These are phyloP conservation scores for Hiodon alosoides DNA, from an alignment of 2,113 vertebrate species.

Conservation along the genomic window DNA sequence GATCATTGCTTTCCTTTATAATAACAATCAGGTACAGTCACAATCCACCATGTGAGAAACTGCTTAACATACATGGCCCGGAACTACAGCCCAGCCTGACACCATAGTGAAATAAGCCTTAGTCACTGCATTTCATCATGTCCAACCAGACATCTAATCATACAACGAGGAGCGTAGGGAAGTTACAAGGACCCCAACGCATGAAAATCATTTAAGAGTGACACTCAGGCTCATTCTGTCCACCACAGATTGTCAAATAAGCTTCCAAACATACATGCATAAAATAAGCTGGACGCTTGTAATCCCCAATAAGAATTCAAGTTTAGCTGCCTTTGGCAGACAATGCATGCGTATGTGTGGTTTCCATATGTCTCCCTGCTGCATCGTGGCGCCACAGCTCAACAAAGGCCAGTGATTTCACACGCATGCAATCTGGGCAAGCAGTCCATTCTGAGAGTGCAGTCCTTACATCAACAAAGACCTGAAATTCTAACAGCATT, in stretches of 20 bases:
- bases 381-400: not conserved
- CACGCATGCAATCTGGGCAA: not conserved
- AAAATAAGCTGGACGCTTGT: not conserved
- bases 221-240: not conserved
- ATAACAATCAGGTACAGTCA: too few relatives aligned
- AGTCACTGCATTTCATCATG: conserved; percentile 1
- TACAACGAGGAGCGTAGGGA: not conserved
- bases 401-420: not conserved
- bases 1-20: too few relatives aligned
- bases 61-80: not conserved
- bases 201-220: not conserved
- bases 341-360: not conserved
- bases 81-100: not conserved
- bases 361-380: not conserved
- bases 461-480: too few relatives aligned
- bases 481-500: too few relatives aligned
- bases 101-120: not conserved
- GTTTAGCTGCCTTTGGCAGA: not conserved
- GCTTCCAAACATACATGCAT: not conserved
- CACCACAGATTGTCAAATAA: conserved; percentile 11
- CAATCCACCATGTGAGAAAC: too few relatives aligned
- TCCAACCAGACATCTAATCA: not conserved
- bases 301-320: conserved; percentile 1
- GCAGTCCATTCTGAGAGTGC: too few relatives aligned
- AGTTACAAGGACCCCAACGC: not conserved